Evolutionary conservation across 35 echinoderm and acorn worm genomes (phyloP).

Genomic region (Ophiothrix spiculata): DNA sequence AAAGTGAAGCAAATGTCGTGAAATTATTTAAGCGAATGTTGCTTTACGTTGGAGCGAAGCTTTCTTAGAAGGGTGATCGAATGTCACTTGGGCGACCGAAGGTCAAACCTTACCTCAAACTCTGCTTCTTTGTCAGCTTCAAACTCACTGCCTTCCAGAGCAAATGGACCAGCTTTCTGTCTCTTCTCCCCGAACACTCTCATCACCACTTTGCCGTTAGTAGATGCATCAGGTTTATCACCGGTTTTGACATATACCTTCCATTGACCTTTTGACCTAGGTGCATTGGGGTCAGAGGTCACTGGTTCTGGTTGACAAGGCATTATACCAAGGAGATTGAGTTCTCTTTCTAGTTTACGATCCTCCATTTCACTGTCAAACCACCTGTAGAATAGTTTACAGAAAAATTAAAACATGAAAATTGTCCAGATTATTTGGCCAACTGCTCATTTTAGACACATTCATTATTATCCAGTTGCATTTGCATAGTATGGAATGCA

Average conservation of each 20-base stretch:
- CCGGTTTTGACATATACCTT: conserved; percentile 34
- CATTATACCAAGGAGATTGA: conserved; percentile 42
- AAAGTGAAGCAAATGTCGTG: too few species aligned
- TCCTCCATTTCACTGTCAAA: conserved; percentile 53
- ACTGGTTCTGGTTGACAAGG: neutral
- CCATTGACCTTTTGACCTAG: conserved; percentile 31
- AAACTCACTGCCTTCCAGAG: conserved; percentile 29
- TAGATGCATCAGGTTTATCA: conserved; percentile 22
- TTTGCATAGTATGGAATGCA: too few species aligned
- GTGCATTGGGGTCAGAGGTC: neutral
- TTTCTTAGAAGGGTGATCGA: too few species aligned
- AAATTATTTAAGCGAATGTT: too few species aligned
- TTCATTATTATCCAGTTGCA: too few species aligned
- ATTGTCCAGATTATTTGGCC: too few species aligned
- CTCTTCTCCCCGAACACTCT: conserved; percentile 40
- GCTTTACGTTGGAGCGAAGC: too few species aligned
- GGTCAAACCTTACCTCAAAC: conserved; percentile 42
- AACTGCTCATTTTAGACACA: too few species aligned
- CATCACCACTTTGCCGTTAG: conserved; percentile 4
- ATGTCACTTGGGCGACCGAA: too few species aligned
- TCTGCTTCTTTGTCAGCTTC: conserved; percentile 33
- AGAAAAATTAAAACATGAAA: too few species aligned
- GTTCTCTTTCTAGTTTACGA: conserved; percentile 36
- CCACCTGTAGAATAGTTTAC: too few species aligned
- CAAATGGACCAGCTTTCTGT: neutral